phyloP scores from a whole-genome alignment of 2,888 invertebrate species.

The Barypeithes pellucidus region DNA sequence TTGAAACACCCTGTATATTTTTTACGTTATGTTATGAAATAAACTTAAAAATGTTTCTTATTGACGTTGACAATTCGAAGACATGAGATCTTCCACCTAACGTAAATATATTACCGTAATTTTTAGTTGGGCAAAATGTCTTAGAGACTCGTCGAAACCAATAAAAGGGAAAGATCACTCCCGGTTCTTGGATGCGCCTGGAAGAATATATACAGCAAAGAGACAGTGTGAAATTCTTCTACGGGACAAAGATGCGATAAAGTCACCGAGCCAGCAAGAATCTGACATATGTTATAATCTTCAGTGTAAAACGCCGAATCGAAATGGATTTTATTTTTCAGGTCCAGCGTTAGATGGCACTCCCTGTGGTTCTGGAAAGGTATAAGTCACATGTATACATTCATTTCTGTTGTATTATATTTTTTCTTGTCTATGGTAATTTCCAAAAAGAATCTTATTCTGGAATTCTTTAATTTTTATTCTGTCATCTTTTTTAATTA shows the following conservation, averaged over 20 bases:
- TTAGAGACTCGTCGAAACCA: conserved; percentile 75
- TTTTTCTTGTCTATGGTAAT: no score
- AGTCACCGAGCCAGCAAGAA: conserved; percentile 69
- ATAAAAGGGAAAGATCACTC: conserved; percentile 76
- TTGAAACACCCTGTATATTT: no score
- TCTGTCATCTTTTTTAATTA: no score
- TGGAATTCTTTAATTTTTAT: no score
- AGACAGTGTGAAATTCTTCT: conserved; percentile 83
- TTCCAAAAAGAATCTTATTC: no score
- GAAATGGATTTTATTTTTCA: conserved; percentile 82
- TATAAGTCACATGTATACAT: conserved; percentile 62
- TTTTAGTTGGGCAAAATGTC: conserved; percentile 78
- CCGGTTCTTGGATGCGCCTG: conserved; percentile 78
- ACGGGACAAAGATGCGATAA: conserved; percentile 79
- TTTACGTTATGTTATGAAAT: no score
- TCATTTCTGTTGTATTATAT: no score
- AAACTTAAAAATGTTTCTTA: no score
- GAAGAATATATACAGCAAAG: conserved; percentile 81
- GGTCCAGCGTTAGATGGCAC: conserved; percentile 91
- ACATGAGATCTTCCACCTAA: no score
- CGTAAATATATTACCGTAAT: background rate
- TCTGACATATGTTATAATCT: conserved; percentile 77
- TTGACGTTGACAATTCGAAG: no score
- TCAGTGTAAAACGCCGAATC: conserved; percentile 81
- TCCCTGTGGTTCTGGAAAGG: conserved; percentile 78